A percentile compares a stretch with the other conserved stretches of the same genome.
phyloP scores from a whole-genome alignment of 2,888 invertebrate genomes.

The Nymphalis urticae region DNA sequence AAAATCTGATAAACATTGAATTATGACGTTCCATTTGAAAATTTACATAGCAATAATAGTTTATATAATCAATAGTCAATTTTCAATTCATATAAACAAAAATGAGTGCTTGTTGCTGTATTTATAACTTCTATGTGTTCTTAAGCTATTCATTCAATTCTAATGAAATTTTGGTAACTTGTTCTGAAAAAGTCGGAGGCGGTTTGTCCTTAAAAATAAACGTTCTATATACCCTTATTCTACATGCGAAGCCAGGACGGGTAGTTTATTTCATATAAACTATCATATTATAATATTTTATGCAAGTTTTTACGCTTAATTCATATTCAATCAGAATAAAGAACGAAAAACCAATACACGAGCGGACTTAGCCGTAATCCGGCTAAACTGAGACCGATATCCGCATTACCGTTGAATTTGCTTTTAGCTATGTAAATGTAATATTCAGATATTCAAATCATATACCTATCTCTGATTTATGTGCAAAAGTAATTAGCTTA shows the following conservation, averaged over 20 bases:
- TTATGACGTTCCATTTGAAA: no score
- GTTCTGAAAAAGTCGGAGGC: no score
- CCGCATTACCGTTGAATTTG: slow-evolving; percentile 21
- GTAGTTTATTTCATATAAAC: no score
- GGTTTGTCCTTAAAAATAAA: background rate
- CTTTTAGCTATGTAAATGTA: slow-evolving; percentile 25
- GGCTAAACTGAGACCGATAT: slow-evolving; percentile 25
- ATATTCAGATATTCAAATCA: slow-evolving; percentile 19
- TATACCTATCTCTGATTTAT: slow-evolving; percentile 8
- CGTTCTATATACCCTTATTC: no score
- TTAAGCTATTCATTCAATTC: no score
- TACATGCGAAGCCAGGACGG: background rate
- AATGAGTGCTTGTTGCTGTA: no score
- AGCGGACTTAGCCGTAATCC: slow-evolving; percentile 27
- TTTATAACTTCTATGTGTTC: no score
- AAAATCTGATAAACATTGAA: slow-evolving; percentile 13
- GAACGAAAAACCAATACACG: slow-evolving; percentile 26
- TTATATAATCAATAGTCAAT: background rate
- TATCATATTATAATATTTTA: slow-evolving; percentile 2
- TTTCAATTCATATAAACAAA: no score
- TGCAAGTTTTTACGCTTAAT: slow-evolving; percentile 6
- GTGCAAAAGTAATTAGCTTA: background rate
- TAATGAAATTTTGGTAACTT: no score
- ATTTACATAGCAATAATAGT: background rate
- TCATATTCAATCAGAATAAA: background rate